These are phyloP conservation scores for Stegodyphus dumicola DNA, from an alignment of 1,140 invertebrate species.

Conservation along the genomic window DNA sequence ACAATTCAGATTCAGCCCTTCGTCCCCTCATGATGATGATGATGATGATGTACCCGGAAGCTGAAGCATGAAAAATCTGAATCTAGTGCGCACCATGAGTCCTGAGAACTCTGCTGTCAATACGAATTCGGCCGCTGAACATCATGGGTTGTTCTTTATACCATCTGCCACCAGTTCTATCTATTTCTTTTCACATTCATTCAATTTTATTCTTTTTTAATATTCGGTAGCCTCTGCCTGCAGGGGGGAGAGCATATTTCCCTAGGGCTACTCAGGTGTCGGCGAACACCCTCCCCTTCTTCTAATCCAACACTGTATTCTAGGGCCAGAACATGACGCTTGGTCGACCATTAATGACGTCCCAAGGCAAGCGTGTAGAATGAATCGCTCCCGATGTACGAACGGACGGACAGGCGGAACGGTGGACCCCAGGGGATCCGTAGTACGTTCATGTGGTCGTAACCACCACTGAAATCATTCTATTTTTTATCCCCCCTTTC, in stretches of 20 bases:
- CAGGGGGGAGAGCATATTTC: conserved; percentile 9
- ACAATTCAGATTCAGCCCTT: no score
- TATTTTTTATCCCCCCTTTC: no score
- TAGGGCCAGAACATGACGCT: conserved; percentile 36
- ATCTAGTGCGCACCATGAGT: background rate
- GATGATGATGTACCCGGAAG: background rate
- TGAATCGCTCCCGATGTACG: conserved; percentile 32
- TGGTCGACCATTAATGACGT: conserved; percentile 52
- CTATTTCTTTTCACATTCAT: conserved; percentile 15
- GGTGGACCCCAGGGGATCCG: conserved; percentile 6
- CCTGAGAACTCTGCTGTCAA: conserved; percentile 1
- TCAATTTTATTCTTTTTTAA: conserved; percentile 10
- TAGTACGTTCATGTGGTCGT: background rate
- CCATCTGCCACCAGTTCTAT: conserved; percentile 45
- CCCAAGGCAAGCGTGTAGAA: conserved; percentile 33
- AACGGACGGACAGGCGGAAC: conserved; percentile 40
- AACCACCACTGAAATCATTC: background rate
- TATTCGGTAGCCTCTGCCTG: conserved; percentile 22
- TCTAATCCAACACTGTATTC: background rate
- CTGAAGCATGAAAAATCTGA: background rate
- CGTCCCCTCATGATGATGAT: no score
- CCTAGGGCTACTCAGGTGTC: conserved; percentile 54
- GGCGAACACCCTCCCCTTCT: background rate
- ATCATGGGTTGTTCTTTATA: conserved; percentile 7
- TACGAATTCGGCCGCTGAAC: conserved; percentile 7